Evolutionary conservation across 2,113 vertebrate species (phyloP).

Genomic region (Pagrus major): DNA sequence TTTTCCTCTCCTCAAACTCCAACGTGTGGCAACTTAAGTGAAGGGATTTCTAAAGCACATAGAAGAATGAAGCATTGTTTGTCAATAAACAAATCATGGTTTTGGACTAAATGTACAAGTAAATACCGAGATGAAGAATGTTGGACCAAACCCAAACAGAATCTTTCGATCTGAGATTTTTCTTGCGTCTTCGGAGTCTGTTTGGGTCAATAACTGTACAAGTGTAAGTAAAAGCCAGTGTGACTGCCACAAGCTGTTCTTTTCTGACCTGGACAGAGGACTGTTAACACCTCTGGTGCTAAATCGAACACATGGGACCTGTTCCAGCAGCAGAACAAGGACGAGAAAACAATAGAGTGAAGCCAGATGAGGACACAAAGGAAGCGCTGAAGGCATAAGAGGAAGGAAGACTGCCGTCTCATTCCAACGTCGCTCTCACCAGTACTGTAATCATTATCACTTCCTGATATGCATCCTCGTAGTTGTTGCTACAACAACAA

Average conservation of each 20-base stretch:
- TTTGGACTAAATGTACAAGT: constrained; percentile 3
- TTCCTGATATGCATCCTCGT: constrained; percentile 51
- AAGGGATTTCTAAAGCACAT: constrained; percentile 25
- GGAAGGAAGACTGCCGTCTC: constrained; percentile 48
- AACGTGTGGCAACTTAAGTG: background rate
- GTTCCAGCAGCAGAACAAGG: constrained; percentile 15
- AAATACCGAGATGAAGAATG: constrained; percentile 8
- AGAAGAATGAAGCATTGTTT: background rate
- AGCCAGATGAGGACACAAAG: constrained; percentile 34
- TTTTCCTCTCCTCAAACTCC: constrained; percentile 25
- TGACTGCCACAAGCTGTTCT: constrained; percentile 20
- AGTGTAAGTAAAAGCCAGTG: background rate
- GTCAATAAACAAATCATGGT: background rate
- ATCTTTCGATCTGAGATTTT: background rate
- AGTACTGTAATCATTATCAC: constrained; percentile 59
- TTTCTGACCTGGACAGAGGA: constrained; percentile 15
- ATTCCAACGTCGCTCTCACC: constrained; percentile 12
- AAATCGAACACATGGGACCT: constrained; percentile 32
- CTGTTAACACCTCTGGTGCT: constrained; percentile 4
- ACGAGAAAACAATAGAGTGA: constrained; percentile 3
- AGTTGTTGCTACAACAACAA: constrained; percentile 35
- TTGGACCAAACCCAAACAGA: constrained; percentile 19
- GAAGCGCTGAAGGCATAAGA: constrained; percentile 25
- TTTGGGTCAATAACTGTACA: background rate
- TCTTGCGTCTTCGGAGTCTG: background rate